phyloP scores from a whole-genome alignment of 2,113 vertebrate species.

The Xenus cinereus region DNA sequence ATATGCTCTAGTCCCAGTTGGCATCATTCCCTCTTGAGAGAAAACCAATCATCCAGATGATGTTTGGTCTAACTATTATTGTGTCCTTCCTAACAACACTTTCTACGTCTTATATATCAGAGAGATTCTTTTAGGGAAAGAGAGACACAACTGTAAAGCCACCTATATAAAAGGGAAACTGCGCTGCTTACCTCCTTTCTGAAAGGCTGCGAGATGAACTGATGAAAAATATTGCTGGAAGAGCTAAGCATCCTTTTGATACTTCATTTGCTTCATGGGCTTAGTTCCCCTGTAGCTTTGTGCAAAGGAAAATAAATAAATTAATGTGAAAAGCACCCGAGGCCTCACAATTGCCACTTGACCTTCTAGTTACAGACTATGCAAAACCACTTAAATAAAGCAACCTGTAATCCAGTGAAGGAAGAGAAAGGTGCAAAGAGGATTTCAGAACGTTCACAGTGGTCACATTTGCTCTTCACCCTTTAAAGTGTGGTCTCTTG shows the following conservation, averaged over 20 bases:
- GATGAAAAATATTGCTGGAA: neutral
- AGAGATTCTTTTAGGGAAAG: neutral
- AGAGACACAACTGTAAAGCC: neutral
- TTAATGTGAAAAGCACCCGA: neutral
- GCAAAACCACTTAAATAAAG: neutral
- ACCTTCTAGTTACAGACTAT: neutral
- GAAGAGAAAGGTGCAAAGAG: neutral
- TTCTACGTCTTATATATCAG: neutral
- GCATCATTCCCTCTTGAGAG: neutral
- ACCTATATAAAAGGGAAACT: neutral
- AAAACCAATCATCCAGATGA: neutral
- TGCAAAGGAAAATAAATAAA: neutral
- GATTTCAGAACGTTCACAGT: neutral
- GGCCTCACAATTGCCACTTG: neutral
- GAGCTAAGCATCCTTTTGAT: neutral
- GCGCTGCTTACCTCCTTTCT: neutral
- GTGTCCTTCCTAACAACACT: neutral
- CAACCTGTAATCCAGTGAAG: neutral
- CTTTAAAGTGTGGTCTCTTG: rapidly evolving
- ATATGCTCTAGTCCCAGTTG: neutral
- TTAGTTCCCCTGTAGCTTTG: neutral
- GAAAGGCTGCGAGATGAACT: neutral
- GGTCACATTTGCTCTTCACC: neutral
- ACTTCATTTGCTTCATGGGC: neutral
- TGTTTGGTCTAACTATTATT: neutral